A percentile compares a stretch with the other conserved stretches of the same genome.
These are phyloP conservation scores for Diceros bicornis DNA, from an alignment of 2,797 vertebrate species.

Conservation along the genomic window DNA sequence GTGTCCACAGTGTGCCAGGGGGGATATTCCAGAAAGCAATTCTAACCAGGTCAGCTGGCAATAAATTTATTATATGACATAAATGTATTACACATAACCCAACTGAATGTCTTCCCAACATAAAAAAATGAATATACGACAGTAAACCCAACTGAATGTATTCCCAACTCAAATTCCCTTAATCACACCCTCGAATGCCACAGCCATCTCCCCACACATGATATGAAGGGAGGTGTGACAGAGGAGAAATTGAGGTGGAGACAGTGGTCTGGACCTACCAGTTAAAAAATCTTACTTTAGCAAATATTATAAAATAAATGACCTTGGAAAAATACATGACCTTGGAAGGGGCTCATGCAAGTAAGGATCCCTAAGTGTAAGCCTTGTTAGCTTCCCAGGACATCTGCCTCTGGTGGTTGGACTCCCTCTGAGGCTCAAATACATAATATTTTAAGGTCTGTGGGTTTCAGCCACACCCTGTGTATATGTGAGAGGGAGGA, in stretches of 20 bases:
- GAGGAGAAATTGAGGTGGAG: not conserved
- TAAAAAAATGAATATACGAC: not conserved
- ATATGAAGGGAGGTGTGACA: not conserved
- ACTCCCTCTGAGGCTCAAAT: not conserved
- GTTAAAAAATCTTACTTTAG: not conserved
- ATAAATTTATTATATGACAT: not conserved
- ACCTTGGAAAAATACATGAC: slow-evolving; percentile 8
- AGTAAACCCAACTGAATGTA: not conserved
- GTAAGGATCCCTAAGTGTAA: too few species aligned
- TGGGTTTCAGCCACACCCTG: not conserved
- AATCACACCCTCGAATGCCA: not conserved
- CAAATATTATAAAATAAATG: slow-evolving; percentile 22
- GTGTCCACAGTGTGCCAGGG: not conserved
- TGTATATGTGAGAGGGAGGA: not conserved
- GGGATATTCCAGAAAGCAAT: not conserved
- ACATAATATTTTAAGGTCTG: not conserved
- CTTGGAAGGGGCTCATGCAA: not conserved
- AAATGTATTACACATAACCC: not conserved
- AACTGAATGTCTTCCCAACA: not conserved
- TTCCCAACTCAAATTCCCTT: not conserved
- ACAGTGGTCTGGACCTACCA: not conserved
- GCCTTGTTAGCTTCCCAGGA: not conserved
- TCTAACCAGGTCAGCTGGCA: not conserved
- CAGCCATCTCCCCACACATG: not conserved
- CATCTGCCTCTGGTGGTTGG: not conserved